Percentiles rank a stretch among this genome's conserved stretches.
Evolutionary conservation across 2,797 vertebrate species (phyloP).

Genomic region (Phaenicophaeus curvirostris): DNA sequence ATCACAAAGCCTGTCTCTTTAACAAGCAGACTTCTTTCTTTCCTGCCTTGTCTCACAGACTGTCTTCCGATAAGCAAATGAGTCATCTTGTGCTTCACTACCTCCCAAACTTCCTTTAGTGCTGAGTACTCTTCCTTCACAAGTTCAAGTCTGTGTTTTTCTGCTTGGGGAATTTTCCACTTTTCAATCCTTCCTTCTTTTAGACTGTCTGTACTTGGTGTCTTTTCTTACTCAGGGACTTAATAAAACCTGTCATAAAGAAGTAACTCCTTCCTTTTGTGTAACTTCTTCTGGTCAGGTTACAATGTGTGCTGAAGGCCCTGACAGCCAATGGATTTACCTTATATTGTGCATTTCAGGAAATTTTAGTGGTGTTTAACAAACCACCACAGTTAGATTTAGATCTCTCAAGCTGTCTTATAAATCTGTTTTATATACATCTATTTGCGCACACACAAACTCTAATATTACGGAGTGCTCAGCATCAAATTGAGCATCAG

Average conservation of each 20-base stretch:
- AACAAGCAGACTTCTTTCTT: not conserved
- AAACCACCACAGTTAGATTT: not conserved
- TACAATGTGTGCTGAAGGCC: not conserved
- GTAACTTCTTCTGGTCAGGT: not conserved
- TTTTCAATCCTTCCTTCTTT: constrained; percentile 40
- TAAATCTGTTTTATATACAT: not conserved
- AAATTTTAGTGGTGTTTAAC: not conserved
- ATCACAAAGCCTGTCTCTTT: not conserved
- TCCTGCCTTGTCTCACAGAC: not conserved
- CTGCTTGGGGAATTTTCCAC: constrained; percentile 20
- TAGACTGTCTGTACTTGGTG: not conserved
- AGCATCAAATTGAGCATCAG: not conserved
- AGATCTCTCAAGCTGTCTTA: not conserved
- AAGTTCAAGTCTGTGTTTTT: not conserved
- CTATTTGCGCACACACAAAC: not conserved
- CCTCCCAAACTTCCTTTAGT: not conserved
- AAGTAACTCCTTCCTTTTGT: not conserved
- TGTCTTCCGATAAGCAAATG: not conserved
- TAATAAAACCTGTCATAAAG: not conserved
- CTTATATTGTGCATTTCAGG: not conserved
- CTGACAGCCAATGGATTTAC: not conserved
- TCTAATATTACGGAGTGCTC: not conserved
- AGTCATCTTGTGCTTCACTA: constrained; percentile 35
- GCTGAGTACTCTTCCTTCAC: not conserved
- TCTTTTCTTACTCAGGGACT: constrained; percentile 9